Percentiles rank a stretch among this genome's conserved stretches.
Conservation (phyloP, 2,113 vertebrate genomes). For the Oxyruncus cristatus region DNA sequence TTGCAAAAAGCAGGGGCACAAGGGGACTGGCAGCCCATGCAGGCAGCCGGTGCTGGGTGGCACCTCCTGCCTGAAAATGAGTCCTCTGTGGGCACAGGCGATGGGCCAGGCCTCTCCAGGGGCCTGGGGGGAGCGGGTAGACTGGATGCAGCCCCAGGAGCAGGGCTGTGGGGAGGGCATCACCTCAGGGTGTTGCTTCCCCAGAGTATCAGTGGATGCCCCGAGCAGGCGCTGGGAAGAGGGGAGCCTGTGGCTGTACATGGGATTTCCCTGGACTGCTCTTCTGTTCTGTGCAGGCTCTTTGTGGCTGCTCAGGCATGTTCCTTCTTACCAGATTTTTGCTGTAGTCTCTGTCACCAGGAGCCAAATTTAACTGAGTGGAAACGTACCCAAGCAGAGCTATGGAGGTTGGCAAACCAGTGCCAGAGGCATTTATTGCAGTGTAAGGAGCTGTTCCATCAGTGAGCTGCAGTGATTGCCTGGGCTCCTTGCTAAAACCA, state of each 20-base stretch:
- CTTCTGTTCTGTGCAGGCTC: not conserved
- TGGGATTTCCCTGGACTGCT: not conserved
- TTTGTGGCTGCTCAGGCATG: not conserved
- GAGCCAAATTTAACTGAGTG: not conserved
- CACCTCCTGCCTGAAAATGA: not conserved
- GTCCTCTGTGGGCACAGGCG: not conserved
- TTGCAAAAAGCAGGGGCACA: accelerated
- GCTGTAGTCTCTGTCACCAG: not conserved
- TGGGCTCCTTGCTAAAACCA: not conserved
- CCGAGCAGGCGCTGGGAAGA: not conserved
- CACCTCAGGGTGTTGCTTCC: not conserved
- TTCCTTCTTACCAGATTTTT: not conserved
- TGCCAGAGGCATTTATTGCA: not conserved
- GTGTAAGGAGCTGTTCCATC: not conserved
- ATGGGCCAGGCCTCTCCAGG: not conserved
- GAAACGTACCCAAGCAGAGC: not conserved
- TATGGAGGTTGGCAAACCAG: not conserved
- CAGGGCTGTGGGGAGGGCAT: not conserved
- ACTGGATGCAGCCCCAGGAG: not conserved
- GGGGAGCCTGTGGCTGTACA: accelerated
- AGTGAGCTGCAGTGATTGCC: constrained; percentile 56
- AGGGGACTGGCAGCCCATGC: not conserved
- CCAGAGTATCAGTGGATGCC: accelerated
- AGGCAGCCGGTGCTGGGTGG: not conserved
- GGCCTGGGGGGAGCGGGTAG: accelerated